phyloP scores from a whole-genome alignment of 2,888 invertebrate genomes.

The Oegoconia quadripuncta region DNA sequence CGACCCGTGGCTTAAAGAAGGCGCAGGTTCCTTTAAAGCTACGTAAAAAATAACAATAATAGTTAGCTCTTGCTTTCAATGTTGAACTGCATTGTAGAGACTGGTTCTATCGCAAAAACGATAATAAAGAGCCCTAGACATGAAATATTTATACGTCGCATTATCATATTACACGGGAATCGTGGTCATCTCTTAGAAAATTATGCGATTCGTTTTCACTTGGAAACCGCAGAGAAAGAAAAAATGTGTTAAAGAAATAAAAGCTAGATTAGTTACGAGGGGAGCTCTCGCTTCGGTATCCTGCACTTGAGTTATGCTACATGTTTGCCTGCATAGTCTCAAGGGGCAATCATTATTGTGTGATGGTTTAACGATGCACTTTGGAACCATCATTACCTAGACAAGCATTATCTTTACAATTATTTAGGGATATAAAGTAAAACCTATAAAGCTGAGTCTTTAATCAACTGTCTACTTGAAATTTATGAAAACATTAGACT shows the following conservation, averaged over 20 bases:
- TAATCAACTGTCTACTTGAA: slow-evolving; percentile 34
- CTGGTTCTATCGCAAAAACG: slow-evolving; percentile 69
- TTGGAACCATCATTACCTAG: slow-evolving; percentile 37
- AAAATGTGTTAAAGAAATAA: slow-evolving; percentile 33
- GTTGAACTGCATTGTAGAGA: slow-evolving; percentile 52
- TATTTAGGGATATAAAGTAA: slow-evolving; percentile 43
- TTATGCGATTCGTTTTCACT: slow-evolving; percentile 73
- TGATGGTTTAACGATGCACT: slow-evolving; percentile 40
- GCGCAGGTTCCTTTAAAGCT: slow-evolving; percentile 6
- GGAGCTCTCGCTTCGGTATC: slow-evolving; percentile 34
- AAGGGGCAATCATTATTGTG: slow-evolving; percentile 33
- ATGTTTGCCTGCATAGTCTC: slow-evolving; percentile 21
- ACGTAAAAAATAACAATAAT: slow-evolving; percentile 18
- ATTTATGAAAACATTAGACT: slow-evolving; percentile 12
- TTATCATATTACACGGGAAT: slow-evolving; percentile 77
- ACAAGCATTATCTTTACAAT: slow-evolving; percentile 38
- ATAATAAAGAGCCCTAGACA: slow-evolving; percentile 62
- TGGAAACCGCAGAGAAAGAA: slow-evolving; percentile 46
- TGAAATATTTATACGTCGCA: slow-evolving; percentile 74
- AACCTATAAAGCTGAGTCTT: slow-evolving; percentile 42
- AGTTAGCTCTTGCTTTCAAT: slow-evolving; percentile 46
- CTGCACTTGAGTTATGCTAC: slow-evolving; percentile 29
- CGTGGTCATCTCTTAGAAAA: slow-evolving; percentile 74
- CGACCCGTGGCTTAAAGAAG: background rate
- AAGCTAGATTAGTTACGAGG: slow-evolving; percentile 22